Evolutionary conservation across 2,797 vertebrate species (phyloP).

Genomic region (Dryobates pubescens): DNA sequence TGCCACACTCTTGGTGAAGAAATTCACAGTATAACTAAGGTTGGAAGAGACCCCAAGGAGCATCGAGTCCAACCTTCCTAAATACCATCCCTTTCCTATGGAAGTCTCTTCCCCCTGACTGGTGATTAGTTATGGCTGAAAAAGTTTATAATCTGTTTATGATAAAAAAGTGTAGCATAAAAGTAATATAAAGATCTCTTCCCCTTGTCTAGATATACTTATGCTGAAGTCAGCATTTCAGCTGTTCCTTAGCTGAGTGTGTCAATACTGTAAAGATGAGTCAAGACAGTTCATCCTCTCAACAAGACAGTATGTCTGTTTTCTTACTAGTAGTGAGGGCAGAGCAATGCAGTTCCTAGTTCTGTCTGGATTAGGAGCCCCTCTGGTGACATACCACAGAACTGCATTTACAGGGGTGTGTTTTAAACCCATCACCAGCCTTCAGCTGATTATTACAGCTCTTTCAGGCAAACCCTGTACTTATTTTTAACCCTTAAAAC

Average conservation of each 20-base stretch:
- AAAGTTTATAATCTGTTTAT: not conserved
- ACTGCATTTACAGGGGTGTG: not conserved
- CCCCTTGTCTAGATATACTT: not conserved
- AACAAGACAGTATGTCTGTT: not conserved
- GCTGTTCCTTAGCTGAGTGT: not conserved
- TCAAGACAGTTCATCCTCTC: not conserved
- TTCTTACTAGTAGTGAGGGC: not conserved
- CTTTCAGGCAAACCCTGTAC: not conserved
- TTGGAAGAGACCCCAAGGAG: no score
- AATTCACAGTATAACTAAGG: no score
- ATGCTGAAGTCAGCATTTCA: not conserved
- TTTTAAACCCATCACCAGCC: not conserved
- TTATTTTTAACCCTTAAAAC: not conserved
- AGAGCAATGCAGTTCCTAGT: not conserved
- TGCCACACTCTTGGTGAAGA: not conserved
- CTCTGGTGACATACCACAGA: slow-evolving; percentile 25
- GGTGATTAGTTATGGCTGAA: not conserved
- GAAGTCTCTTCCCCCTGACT: not conserved
- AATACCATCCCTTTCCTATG: not conserved
- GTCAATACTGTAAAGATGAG: not conserved
- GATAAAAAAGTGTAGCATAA: no score
- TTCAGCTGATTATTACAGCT: not conserved
- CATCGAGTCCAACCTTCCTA: no score
- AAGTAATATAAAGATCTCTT: not conserved
- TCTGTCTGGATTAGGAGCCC: not conserved